These are phyloP conservation scores for Ophthalmolycus amberensis DNA, from an alignment of 2,113 vertebrate species.

Conservation along the genomic window DNA sequence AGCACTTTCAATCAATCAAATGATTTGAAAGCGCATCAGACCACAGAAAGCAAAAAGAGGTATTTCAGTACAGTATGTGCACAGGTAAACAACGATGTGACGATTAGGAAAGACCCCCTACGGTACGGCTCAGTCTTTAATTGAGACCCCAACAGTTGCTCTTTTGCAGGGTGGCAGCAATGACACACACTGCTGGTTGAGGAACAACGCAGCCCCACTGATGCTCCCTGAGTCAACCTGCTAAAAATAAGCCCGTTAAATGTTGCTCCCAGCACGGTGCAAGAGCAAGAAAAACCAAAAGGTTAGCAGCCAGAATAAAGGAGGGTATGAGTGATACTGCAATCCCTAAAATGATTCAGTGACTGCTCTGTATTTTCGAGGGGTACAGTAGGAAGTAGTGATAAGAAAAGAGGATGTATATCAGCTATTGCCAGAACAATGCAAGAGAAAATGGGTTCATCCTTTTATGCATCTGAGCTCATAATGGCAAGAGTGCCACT, in stretches of 20 bases:
- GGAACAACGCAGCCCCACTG: constrained; percentile 23
- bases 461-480: not conserved
- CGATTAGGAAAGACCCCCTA: not conserved
- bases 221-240: constrained; percentile 67
- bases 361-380: not conserved
- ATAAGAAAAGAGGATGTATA: not conserved
- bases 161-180: constrained; percentile 33
- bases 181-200: constrained; percentile 44
- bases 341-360: constrained; percentile 7
- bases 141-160: constrained; percentile 34
- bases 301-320: constrained; percentile 55
- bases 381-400: not conserved
- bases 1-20: not conserved
- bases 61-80: not conserved
- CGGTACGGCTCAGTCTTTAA: constrained; percentile 1
- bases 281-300: constrained; percentile 60
- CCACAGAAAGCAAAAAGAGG: not conserved
- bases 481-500: not conserved
- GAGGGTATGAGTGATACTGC: constrained; percentile 21
- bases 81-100: not conserved
- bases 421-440: not conserved
- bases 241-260: constrained; percentile 78
- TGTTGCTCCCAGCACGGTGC: constrained; percentile 48
- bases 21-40: not conserved
- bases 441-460: constrained; percentile 1